Evolutionary conservation across 2,797 vertebrate species (phyloP), one percentile per base, ranked within the genome.

Genomic region (Pseudochaenichthys georgianus): DNA sequence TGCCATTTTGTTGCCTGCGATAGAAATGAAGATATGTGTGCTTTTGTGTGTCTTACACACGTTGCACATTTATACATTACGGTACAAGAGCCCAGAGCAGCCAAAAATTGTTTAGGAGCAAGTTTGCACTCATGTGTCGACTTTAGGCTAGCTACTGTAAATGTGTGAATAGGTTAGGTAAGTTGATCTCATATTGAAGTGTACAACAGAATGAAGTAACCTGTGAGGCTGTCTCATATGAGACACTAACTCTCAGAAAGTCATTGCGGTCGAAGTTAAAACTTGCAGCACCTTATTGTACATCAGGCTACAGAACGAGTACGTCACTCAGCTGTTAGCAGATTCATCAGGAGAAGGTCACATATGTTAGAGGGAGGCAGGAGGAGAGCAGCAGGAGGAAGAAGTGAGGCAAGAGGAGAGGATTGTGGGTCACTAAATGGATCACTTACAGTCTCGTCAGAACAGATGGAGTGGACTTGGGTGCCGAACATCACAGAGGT

Each of bases 401-500:
- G 52, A 21, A 62, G 43, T 48, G 41, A 78, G 62, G 60, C 53
- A 54, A 48, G 64, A 60, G 38, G 43, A 28, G 54, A 60, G 38
- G 58, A 31, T 2, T 53, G 28, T 13, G 28, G 57, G 70, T 66
- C 68, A 50, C 70, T 85, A 9, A 74, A 60, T 45, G 73, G 53
- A 70, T 84, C 58, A 95, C 98, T 95, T 94, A 99, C 98, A 87
- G 98, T 99, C 95, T 99, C 98, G 64, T 99, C 98, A 5, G 97
- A 97, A 95, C 98, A 99, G 95, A 99, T 99, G 89, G 98, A 99
- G 95, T 99, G 97, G 91, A 99, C 96, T 92, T 99, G 98, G 73
- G 98, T 99, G 82, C 98, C 98, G 85, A 99, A 99, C 98, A 99
- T 99, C 90, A 99, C 98, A 15, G 97, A 97, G 38, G 98, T 99